Conservation (phyloP, 2,113 vertebrate species). For the Psittacara wagleri region DNA sequence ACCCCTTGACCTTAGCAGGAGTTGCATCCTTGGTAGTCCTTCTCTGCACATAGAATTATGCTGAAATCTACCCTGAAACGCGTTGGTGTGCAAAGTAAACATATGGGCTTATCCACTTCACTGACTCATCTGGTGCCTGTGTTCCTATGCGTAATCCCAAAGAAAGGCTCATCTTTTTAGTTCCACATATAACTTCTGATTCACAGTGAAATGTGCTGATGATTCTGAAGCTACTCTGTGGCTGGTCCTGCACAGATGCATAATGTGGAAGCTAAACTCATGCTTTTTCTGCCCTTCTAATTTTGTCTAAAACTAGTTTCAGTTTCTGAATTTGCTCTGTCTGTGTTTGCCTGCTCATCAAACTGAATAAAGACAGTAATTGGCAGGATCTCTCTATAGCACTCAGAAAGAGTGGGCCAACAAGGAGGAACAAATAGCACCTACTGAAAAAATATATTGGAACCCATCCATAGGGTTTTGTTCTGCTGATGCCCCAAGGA, state of each 20-base stretch:
- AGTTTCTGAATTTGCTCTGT: not conserved
- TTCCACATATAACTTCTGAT: not conserved
- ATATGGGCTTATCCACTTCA: not conserved
- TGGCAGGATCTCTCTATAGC: not conserved
- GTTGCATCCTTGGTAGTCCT: not conserved
- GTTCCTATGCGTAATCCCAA: not conserved
- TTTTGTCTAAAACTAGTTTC: not conserved
- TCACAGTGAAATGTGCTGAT: not conserved
- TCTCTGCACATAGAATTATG: not conserved
- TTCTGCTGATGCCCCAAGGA: not conserved
- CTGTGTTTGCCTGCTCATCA: not conserved
- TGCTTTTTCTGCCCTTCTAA: not conserved
- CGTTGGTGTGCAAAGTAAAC: not conserved
- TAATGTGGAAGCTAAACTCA: not conserved
- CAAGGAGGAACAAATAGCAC: not conserved
- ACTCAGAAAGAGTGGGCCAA: not conserved
- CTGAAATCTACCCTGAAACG: not conserved
- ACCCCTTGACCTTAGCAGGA: not conserved
- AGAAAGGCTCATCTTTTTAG: not conserved
- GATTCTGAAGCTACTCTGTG: not conserved
- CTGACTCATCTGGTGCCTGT: not conserved
- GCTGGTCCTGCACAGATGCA: not conserved
- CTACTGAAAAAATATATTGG: not conserved
- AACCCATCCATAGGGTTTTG: not conserved
- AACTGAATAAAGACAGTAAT: not conserved